Evolutionary conservation across 2,113 vertebrate genomes (phyloP), one percentile per base, ranked within the genome.

Genomic region (Ciconia boyciana): DNA sequence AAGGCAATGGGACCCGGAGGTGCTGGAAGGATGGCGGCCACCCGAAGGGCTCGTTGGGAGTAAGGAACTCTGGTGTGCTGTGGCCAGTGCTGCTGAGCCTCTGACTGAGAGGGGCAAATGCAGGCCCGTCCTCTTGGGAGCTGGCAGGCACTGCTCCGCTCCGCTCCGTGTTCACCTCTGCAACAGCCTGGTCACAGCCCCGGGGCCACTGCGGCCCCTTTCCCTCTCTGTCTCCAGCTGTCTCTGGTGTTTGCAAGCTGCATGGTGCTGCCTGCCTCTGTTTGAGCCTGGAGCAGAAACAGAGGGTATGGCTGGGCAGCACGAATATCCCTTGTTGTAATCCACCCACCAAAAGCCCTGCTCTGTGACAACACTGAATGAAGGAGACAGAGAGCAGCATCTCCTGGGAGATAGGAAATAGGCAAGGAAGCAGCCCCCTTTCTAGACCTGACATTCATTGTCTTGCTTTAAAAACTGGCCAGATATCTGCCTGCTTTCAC

Each of bases 111-210:
- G 8, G 5, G 6, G 4, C 20, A 43, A 54, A 83, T 1, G 3
- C n/a, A 74, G 10, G 9, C 12, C 12, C 0, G 0, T 36, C 20
- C 18, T 58, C 18, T 10, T 31, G n/a, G 21, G 70, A 93, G 24
- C 24, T 41, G 16, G 26, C 17, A 70, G 61, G 21, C 36, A 26
- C 31, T 49, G 17, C 39, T 66, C 25, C 65, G 65, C 34, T 70
- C 46, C 28, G 65, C 34, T 70, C 46, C 28, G 29, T 29, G 29
- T 51, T 58, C 49, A 48, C 13, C 39, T 77, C 58, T 72, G 49
- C 32, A 46, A 44, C 28, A 64, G n/a, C 16, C 60, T 55, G 29
- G 9, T 58, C 2, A 5, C 28, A 62, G 57, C 21, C 31, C 18
- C 3, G 2, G 24, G 9, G 11, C n/a, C 52, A 41, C n/a, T 80